Percentiles rank a stretch among this genome's conserved stretches.
Evolutionary conservation across 2,797 vertebrate genomes (phyloP).

Genomic region (Catostomus latipinnis): DNA sequence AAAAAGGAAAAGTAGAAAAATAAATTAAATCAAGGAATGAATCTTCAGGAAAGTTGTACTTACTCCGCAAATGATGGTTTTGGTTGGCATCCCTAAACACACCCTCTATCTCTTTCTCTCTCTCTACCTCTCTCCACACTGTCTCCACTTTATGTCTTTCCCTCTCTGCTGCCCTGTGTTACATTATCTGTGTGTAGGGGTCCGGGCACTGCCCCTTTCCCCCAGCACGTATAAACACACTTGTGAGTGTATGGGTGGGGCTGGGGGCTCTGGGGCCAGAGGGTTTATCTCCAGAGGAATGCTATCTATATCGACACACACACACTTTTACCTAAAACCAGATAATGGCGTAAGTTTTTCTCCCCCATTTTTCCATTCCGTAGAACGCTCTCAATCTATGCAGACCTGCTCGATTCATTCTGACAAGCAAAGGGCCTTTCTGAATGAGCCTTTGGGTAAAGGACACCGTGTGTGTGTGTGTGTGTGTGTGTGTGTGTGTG

Average conservation of each 20-base stretch:
- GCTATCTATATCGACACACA: slow-evolving; percentile 79
- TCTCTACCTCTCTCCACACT: slow-evolving; percentile 16
- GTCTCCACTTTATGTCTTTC: slow-evolving; percentile 62
- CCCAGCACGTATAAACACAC: slow-evolving; percentile 48
- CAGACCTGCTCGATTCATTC: slow-evolving; percentile 71
- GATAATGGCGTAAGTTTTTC: slow-evolving; percentile 57
- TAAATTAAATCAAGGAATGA: neutral
- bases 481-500: slow-evolving; percentile 65
- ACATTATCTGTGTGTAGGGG: slow-evolving; percentile 71
- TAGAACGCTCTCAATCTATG: slow-evolving; percentile 66
- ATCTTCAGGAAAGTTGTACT: slow-evolving; percentile 38
- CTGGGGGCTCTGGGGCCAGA: slow-evolving; percentile 67
- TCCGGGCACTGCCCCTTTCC: slow-evolving; percentile 62
- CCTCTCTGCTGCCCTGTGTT: slow-evolving; percentile 59
- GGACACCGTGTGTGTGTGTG: slow-evolving; percentile 47
- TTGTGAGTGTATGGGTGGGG: slow-evolving; percentile 50
- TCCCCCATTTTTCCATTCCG: slow-evolving; percentile 52
- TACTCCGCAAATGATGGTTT: slow-evolving; percentile 49
- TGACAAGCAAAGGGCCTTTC: slow-evolving; percentile 74
- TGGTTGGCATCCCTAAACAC: slow-evolving; percentile 54
- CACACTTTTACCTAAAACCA: slow-evolving; percentile 71
- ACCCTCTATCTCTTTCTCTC: slow-evolving; percentile 61
- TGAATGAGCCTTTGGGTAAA: slow-evolving; percentile 54
- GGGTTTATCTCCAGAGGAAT: slow-evolving; percentile 83
- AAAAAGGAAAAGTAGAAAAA: neutral